Evolutionary conservation across 2,113 vertebrate species (phyloP).

Genomic region (Lichenostomus cassidix): DNA sequence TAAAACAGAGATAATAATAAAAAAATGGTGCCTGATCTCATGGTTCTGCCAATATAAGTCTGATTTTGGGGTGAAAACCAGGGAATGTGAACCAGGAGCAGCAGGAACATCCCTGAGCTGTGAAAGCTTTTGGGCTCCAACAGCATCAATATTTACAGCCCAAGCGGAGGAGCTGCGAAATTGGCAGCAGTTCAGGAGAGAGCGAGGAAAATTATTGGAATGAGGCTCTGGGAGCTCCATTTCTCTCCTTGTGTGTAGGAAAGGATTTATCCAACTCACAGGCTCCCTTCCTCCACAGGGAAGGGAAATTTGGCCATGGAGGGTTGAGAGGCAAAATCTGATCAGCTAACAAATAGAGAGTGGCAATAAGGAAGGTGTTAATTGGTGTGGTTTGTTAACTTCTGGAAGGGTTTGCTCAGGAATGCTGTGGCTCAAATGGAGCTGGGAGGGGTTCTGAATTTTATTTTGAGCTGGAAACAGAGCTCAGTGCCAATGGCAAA

Average conservation of each 20-base stretch:
- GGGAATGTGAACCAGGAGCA: background rate
- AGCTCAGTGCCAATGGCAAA: fast-evolving
- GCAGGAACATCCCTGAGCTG: background rate
- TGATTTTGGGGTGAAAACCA: background rate
- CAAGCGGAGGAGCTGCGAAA: background rate
- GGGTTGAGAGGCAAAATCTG: background rate
- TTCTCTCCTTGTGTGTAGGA: background rate
- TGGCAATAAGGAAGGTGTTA: background rate
- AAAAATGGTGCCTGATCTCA: background rate
- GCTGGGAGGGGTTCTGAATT: background rate
- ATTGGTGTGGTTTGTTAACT: background rate
- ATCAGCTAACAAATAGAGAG: background rate
- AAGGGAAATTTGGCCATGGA: background rate
- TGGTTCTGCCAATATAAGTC: background rate
- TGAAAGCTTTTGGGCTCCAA: background rate
- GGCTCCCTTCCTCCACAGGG: background rate
- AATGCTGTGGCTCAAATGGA: background rate
- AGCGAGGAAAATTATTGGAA: background rate
- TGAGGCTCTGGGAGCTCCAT: background rate
- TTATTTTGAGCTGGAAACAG: background rate
- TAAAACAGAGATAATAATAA: background rate
- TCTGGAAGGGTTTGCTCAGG: background rate
- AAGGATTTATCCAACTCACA: background rate
- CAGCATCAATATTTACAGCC: background rate
- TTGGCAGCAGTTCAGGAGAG: background rate